Conservation (phyloP, 2,113 vertebrate species). For the Dicerorhinus sumatrensis region DNA sequence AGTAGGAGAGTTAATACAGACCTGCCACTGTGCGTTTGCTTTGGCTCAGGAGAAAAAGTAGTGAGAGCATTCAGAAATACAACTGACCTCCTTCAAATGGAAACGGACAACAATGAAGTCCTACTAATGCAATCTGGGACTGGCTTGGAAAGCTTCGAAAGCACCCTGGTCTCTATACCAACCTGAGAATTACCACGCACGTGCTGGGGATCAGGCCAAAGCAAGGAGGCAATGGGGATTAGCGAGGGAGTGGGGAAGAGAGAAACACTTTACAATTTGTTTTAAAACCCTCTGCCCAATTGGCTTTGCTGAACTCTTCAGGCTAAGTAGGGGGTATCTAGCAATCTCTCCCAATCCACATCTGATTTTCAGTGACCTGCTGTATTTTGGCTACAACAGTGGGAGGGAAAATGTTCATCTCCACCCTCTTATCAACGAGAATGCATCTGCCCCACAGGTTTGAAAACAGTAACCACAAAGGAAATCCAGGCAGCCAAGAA, state of each 20-base stretch:
- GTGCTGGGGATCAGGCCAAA: not conserved
- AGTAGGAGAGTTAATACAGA: slow-evolving; percentile 27
- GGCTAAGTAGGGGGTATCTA: not conserved
- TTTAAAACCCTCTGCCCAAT: not conserved
- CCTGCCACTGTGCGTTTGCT: not conserved
- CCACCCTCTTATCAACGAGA: not conserved
- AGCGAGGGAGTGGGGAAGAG: not conserved
- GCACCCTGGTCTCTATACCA: not conserved
- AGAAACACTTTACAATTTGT: not conserved
- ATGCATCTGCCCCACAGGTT: not conserved
- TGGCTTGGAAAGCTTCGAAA: not conserved
- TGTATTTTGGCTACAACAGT: not conserved
- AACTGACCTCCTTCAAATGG: not conserved
- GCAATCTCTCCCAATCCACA: not conserved
- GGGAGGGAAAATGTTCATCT: not conserved
- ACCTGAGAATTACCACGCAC: not conserved
- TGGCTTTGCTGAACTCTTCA: slow-evolving; percentile 1
- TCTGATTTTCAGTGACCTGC: not conserved
- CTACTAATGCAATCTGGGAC: not conserved
- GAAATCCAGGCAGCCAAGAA: not conserved
- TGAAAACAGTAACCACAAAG: not conserved
- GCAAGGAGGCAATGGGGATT: not conserved
- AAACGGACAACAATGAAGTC: not conserved
- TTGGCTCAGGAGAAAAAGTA: not conserved
- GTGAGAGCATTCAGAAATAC: not conserved